Conservation (phyloP, 53 echinoderm and acorn worm genomes). For the Astropecten irregularis region DNA sequence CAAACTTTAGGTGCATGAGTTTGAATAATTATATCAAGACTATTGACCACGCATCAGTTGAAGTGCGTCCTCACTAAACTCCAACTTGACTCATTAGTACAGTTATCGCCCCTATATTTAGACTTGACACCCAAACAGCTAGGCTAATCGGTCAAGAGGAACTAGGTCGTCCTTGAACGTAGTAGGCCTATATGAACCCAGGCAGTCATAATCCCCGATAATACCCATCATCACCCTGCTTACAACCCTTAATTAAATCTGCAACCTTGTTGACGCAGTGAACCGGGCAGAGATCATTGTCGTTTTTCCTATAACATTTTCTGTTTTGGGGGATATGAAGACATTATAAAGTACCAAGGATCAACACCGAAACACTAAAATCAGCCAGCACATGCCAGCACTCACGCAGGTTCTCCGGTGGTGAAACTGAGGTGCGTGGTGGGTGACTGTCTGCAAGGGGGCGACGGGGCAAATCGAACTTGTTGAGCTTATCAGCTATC, state of each 20-base stretch:
- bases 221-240: constrained; percentile 26
- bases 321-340: background rate
- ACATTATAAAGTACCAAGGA: background rate
- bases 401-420: too few relatives aligned
- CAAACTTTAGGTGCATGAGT: too few relatives aligned
- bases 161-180: constrained; percentile 43
- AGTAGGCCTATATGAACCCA: constrained; percentile 10
- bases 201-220: constrained; percentile 1
- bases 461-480: too few relatives aligned
- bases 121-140: constrained; percentile 3
- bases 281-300: background rate
- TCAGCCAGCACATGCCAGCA: background rate
- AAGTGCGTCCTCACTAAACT: background rate
- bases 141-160: too few relatives aligned
- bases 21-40: too few relatives aligned
- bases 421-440: too few relatives aligned
- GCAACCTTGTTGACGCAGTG: constrained; percentile 31
- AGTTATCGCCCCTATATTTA: background rate
- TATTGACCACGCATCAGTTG: too few relatives aligned
- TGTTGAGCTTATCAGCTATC: too few relatives aligned
- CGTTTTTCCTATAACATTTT: background rate
- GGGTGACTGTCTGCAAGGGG: too few relatives aligned
- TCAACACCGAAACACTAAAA: constrained; percentile 32
- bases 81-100: background rate
- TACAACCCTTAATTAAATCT: constrained; percentile 19